Evolutionary conservation across 2,113 vertebrate genomes (phyloP), one percentile per base, ranked within the genome.

Genomic region (Trogon melanurus): DNA sequence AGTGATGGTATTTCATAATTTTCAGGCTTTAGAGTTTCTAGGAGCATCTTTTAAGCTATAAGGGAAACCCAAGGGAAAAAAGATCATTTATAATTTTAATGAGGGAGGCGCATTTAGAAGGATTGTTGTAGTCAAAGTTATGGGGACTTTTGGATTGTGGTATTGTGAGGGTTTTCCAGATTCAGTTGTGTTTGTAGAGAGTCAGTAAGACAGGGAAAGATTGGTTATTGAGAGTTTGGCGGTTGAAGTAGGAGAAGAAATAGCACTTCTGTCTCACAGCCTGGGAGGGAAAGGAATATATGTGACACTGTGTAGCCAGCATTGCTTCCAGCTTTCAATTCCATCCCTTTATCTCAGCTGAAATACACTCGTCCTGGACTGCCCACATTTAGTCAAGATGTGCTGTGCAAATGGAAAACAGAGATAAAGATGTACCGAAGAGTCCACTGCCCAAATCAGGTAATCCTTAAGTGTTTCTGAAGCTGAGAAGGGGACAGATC

Each of bases 381-480:
- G 67, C 99, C 99, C 2, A 98, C 99, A 0, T 99, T 99, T 95
- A 99, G 99, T 93, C 99, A 99, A 86, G 99, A 99, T 64, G 98
- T 99, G 18, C 97, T 99, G 74, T 98, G 98, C 97, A 99, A 99
- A 91, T 99, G 99, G 99, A 99, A 99, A 95, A 98, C 98, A 1
- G 99, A 99, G 94, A 98, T 99, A 92, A 99, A 99, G 97, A 98
- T 99, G 96, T 98, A 99, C 95, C 98, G 98, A 93, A 99, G 98
- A 69, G 98, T 99, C 85, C 98, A 98, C 60, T 99, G 99, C 94
- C 99, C 99, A 93, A 99, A 99, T 96, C 98, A 99, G 99, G 99
- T 99, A 97, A 88, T 34, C 34, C 18, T 76, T 29, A 25, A n/a
- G 30, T 56, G 51, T 86, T 88, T 48, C 88, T 76, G 27, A 70